Conservation (phyloP, 1,140 invertebrate species). For the Pinna nobilis region DNA sequence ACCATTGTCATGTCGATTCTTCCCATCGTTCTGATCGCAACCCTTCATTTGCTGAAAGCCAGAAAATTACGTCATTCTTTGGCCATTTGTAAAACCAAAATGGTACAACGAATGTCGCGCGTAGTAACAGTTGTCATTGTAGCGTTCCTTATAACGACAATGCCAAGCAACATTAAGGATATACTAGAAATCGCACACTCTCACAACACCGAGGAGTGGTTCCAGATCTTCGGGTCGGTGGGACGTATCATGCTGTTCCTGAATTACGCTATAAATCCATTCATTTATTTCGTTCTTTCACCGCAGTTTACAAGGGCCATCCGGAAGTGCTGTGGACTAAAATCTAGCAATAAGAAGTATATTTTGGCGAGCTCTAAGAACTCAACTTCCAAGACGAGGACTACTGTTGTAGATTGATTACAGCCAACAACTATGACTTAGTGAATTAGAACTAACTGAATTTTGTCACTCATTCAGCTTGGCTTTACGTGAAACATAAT, state of each 20-base stretch:
- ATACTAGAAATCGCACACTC: slow-evolving; percentile 19
- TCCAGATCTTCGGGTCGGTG: slow-evolving; percentile 14
- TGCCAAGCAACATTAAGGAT: slow-evolving; percentile 27
- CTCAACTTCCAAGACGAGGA: too few species aligned
- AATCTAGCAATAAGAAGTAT: too few species aligned
- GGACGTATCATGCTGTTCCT: slow-evolving; percentile 14
- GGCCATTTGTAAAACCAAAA: slow-evolving; percentile 4
- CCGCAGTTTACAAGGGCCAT: slow-evolving; percentile 21
- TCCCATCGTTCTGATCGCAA: slow-evolving; percentile 16
- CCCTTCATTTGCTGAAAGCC: slow-evolving; percentile 29
- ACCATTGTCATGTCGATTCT: slow-evolving; percentile 29
- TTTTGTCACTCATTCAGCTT: too few species aligned
- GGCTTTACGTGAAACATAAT: too few species aligned
- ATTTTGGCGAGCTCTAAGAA: too few species aligned
- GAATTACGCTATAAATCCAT: slow-evolving; percentile 36
- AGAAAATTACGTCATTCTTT: slow-evolving; percentile 22
- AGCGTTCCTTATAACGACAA: slow-evolving; percentile 28
- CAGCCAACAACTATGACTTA: too few species aligned
- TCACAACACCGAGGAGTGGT: neutral
- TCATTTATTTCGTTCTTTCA: slow-evolving; percentile 36
- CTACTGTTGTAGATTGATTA: too few species aligned
- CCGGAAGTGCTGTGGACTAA: neutral
- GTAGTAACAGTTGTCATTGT: slow-evolving; percentile 29
- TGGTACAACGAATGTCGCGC: slow-evolving; percentile 36
- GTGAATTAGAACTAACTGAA: too few species aligned